Conservation (phyloP, 1,140 invertebrate genomes). For the Philotrypesis tridentata region DNA sequence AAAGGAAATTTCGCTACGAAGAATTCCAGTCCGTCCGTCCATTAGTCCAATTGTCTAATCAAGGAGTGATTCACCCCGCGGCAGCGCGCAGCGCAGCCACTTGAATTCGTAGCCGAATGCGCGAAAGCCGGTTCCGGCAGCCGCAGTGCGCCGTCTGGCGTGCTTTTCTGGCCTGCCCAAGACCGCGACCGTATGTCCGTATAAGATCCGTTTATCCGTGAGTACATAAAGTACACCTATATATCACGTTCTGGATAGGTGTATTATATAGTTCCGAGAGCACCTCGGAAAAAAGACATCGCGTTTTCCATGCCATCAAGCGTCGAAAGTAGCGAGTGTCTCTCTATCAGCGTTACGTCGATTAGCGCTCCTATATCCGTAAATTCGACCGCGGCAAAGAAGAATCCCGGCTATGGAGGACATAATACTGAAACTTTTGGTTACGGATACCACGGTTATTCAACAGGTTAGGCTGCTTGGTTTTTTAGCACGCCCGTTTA, state of each 20-base stretch:
- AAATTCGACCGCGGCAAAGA: neutral
- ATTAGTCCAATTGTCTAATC: neutral
- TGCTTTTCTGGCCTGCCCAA: too few relatives aligned
- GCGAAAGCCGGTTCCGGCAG: neutral
- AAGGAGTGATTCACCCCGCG: neutral
- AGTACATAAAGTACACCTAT: too few relatives aligned
- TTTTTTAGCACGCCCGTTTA: slow-evolving; percentile 54
- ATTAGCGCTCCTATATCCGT: neutral
- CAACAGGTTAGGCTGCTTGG: slow-evolving; percentile 70
- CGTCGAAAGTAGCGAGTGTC: neutral
- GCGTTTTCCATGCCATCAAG: neutral
- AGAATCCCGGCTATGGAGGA: slow-evolving; percentile 69
- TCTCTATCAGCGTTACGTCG: neutral
- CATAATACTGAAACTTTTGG: slow-evolving; percentile 73
- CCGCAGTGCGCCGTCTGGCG: neutral
- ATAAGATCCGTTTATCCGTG: too few relatives aligned
- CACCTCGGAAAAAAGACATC: neutral
- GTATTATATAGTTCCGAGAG: too few relatives aligned
- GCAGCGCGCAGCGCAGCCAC: too few relatives aligned
- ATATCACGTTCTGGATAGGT: too few relatives aligned
- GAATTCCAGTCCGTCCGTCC: neutral
- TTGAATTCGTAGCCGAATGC: neutral
- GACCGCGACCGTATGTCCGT: too few relatives aligned
- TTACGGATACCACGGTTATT: slow-evolving; percentile 74
- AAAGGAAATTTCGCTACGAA: too few relatives aligned